Base-by-base conservation (phyloP, 2,113 vertebrate species). In the Casuarius casuarius region DNA sequence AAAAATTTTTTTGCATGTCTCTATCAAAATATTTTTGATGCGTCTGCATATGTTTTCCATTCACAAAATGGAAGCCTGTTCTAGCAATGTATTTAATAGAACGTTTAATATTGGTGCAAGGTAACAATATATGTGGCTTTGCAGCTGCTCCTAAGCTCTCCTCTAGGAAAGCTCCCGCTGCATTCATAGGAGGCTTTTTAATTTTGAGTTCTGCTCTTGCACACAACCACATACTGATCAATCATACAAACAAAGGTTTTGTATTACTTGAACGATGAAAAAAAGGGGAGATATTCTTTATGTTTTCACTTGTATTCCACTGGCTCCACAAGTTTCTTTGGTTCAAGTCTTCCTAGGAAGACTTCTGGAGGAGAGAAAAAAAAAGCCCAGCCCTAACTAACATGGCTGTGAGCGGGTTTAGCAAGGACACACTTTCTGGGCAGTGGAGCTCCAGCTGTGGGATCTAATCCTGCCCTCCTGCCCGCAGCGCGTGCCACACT, bases 11-110 rank as follows among this genome's bases (percentile, higher is more conserved):
- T 87, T 95, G 40, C 89, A 77, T 87, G 91, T 59, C 77, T 95
- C 95, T 95, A 94, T 95, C 56, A 97, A 97, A 97, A 97, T 95
- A 95, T 97, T 97, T 96, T 96, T 68, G 81, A 90, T 87, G 80
- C 29, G 95, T 56, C 58, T 87, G 22, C 81, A 23, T 81, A 93
- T 54, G 38, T 74, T 96, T 96, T 84, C 74, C 78, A 46, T 92
- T 97, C 86, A 91, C 28, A 90, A 97, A 96, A 94, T n/a, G 77
- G 62, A 90, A 97, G 42, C 40, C 73, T 66, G 61, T 71, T 84
- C 59, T 78, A 72, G 61, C 42, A 97, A 90, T 51, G 33, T 38
- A 93, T 67, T 83, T 90, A 94, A 48, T 67, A 72, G 29, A 95
- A 92, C 38, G 73, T 54, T 87, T 79, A 92, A 77, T 87, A 94